These are phyloP conservation scores for Myiopsitta monachus DNA, from an alignment of 2,113 vertebrate species.

Conservation along the genomic window DNA sequence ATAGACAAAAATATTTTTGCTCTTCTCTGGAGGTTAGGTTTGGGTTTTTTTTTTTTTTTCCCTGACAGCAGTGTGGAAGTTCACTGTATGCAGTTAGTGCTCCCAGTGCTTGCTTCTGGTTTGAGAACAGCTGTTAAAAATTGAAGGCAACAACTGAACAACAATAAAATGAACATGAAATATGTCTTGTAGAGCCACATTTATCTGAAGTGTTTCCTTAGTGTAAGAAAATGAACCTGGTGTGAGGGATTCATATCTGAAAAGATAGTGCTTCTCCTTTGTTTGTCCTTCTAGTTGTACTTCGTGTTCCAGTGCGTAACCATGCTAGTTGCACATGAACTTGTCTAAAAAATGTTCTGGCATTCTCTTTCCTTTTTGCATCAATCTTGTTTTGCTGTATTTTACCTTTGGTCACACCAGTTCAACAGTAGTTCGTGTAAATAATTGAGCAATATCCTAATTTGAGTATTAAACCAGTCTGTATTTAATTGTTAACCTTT, in stretches of 20 bases:
- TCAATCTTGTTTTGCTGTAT: background rate
- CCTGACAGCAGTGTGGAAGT: too few relatives aligned
- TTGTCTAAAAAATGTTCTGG: background rate
- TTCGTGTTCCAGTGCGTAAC: background rate
- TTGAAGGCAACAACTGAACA: background rate
- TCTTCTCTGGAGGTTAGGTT: background rate
- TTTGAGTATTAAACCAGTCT: background rate
- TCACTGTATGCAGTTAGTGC: background rate
- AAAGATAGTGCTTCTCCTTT: background rate
- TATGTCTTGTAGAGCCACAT: background rate
- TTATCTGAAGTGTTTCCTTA: conserved; percentile 40
- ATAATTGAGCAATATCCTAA: background rate
- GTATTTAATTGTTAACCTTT: background rate
- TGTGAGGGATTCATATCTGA: background rate
- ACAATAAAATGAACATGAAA: background rate
- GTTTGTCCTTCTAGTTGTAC: background rate
- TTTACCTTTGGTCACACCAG: background rate
- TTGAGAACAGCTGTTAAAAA: background rate
- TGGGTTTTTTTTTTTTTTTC: background rate
- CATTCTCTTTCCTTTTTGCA: background rate
- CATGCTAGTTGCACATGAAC: background rate
- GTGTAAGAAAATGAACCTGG: conserved; percentile 10
- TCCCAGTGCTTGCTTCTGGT: background rate
- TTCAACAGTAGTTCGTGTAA: background rate
- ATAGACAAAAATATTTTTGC: background rate